phyloP scores from a whole-genome alignment of 2,797 vertebrate species.

The Oreonectes daqikongensis region DNA sequence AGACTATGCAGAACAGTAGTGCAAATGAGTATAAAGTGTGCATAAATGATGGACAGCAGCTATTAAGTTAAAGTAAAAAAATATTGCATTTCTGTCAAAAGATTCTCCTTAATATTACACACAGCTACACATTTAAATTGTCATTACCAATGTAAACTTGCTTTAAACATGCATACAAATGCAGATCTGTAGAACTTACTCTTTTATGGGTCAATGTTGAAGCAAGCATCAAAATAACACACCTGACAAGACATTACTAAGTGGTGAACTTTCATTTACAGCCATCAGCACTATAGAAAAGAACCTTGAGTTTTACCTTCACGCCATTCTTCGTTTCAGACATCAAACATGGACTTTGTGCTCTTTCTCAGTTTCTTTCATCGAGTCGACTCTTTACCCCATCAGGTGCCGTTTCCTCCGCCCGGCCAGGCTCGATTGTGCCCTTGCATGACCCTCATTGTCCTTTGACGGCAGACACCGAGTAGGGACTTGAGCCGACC shows the following conservation, averaged over 20 bases:
- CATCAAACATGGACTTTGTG: conserved; percentile 24
- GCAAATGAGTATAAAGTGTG: no score
- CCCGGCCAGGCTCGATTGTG: conserved; percentile 3
- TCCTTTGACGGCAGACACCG: conserved; percentile 20
- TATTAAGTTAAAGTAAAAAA: no score
- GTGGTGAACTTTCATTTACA: conserved; percentile 5
- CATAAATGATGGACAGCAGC: no score
- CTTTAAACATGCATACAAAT: no score
- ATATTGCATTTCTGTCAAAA: no score
- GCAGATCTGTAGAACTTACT: no score
- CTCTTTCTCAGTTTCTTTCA: conserved; percentile 34
- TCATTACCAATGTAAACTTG: no score
- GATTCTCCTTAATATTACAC: no score
- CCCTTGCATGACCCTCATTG: conserved; percentile 37
- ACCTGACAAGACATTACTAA: not conserved
- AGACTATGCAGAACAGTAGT: no score
- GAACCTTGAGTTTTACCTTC: conserved; percentile 17
- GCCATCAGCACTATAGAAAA: conserved; percentile 12
- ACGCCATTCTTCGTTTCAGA: conserved; percentile 5
- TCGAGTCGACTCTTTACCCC: conserved; percentile 4
- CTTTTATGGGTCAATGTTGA: no score
- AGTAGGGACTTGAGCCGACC: conserved; percentile 32
- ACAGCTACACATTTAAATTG: no score
- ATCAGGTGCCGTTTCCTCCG: conserved; percentile 23
- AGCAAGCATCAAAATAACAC: no score